Conservation (phyloP, 2,113 vertebrate species). For the Chinchilla lanigera region DNA sequence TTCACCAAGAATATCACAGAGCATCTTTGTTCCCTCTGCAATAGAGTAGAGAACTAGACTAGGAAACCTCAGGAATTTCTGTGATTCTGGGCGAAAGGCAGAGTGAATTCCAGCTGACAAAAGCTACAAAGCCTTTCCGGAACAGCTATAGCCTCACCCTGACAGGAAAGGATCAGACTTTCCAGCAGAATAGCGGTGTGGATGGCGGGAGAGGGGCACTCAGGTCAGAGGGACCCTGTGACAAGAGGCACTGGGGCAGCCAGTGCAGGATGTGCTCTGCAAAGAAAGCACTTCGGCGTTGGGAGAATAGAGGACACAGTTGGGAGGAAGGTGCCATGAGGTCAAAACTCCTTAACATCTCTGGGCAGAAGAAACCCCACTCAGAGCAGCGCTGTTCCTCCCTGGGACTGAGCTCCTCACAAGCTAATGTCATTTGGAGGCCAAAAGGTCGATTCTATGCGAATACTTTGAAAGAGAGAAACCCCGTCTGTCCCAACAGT, state of each 20-base stretch:
- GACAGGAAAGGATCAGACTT: no score
- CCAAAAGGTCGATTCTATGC: background rate
- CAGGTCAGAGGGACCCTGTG: background rate
- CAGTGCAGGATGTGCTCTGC: no score
- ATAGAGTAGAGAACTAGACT: background rate
- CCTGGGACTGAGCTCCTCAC: background rate
- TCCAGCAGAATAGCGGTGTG: no score
- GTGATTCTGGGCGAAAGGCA: background rate
- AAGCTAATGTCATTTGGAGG: background rate
- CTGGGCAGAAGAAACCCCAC: background rate
- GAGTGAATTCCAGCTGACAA: background rate
- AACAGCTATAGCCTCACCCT: background rate
- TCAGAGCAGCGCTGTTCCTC: background rate
- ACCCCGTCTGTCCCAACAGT: background rate
- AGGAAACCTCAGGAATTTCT: background rate
- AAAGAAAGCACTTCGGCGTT: background rate
- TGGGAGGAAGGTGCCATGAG: background rate
- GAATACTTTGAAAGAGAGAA: background rate
- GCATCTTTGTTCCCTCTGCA: background rate
- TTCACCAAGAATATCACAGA: rapidly evolving
- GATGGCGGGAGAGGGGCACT: rapidly evolving
- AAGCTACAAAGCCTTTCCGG: no score
- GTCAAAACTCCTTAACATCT: background rate
- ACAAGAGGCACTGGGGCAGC: background rate
- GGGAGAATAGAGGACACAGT: background rate